Evolutionary conservation across 2,888 invertebrate species (phyloP).

Genomic region (Drosophila anceps): DNA sequence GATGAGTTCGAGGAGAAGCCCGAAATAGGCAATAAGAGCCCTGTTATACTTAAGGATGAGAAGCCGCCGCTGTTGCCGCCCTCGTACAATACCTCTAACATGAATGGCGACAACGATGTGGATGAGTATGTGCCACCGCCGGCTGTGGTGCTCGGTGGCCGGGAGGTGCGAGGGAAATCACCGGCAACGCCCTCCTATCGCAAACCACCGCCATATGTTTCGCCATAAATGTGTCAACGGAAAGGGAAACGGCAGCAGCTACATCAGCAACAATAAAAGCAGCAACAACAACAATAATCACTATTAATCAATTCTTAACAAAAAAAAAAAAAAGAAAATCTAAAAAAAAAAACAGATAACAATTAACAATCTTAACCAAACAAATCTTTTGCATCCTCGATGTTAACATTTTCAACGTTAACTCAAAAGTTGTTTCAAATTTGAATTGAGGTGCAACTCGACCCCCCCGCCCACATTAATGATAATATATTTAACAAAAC

Average conservation of each 20-base stretch:
- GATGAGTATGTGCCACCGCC: constrained; percentile 97
- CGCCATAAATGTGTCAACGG: constrained; percentile 90
- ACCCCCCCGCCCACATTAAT: constrained; percentile 50
- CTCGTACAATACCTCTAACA: constrained; percentile 85
- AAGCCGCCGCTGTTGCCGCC: constrained; percentile 96
- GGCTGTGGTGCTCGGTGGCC: constrained; percentile 88
- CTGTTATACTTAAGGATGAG: constrained; percentile 97
- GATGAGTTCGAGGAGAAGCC: constrained; percentile 98
- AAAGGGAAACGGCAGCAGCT: constrained; percentile 15
- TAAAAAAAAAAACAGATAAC: constrained; percentile 7
- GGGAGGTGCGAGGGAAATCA: constrained; percentile 90
- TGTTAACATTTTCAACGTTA: constrained; percentile 31
- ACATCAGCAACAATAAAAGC: constrained; percentile 50
- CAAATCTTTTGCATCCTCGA: constrained; percentile 43
- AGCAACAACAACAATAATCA: constrained; percentile 55
- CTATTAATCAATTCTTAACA: constrained; percentile 34
- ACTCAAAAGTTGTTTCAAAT: constrained; percentile 28
- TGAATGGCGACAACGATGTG: constrained; percentile 86
- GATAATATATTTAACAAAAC: constrained; percentile 28
- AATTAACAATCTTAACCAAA: constrained; percentile 47
- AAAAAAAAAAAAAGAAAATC: neutral
- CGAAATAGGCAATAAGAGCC: constrained; percentile 95
- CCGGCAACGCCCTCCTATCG: constrained; percentile 96
- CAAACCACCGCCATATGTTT: constrained; percentile 98
- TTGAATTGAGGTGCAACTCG: constrained; percentile 41